Evolutionary conservation across 2,113 vertebrate species (phyloP).

Genomic region (Pongo pygmaeus): DNA sequence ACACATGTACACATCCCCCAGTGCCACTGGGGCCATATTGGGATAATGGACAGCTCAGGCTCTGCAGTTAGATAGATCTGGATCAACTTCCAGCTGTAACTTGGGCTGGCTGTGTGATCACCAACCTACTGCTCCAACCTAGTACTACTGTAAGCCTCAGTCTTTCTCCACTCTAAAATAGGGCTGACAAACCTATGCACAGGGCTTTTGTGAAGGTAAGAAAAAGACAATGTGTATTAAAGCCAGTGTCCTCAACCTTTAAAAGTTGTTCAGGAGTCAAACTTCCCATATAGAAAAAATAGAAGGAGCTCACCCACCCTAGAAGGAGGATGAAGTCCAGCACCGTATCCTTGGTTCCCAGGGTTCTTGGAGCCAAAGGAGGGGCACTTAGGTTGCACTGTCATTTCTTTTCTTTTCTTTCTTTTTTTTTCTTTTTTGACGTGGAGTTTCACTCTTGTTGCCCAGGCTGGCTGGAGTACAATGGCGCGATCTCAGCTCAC

Average conservation of each 20-base stretch:
- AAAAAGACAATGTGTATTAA: not conserved
- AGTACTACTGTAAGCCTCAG: not conserved
- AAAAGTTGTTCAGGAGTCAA: not conserved
- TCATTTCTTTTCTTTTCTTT: not conserved
- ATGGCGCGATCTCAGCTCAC: too few species aligned
- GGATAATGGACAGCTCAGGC: not conserved
- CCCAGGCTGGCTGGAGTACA: too few species aligned
- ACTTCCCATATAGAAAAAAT: not conserved
- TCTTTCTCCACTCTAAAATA: not conserved
- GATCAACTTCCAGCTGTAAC: not conserved
- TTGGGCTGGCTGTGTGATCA: not conserved
- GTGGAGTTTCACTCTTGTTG: too few species aligned
- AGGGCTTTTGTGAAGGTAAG: not conserved
- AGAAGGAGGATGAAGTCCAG: not conserved
- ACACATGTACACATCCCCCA: not conserved
- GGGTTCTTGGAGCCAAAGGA: not conserved
- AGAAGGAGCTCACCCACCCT: not conserved
- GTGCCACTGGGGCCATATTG: rapidly evolving
- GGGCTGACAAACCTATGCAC: rapidly evolving
- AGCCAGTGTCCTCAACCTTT: not conserved
- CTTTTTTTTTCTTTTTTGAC: too few species aligned
- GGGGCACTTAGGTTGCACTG: too few species aligned
- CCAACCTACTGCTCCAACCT: not conserved
- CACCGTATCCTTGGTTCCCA: not conserved
- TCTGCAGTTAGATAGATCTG: not conserved